These are phyloP conservation scores for Lycodopsis pacificus DNA, from an alignment of 2,797 vertebrate genomes.

Conservation along the genomic window DNA sequence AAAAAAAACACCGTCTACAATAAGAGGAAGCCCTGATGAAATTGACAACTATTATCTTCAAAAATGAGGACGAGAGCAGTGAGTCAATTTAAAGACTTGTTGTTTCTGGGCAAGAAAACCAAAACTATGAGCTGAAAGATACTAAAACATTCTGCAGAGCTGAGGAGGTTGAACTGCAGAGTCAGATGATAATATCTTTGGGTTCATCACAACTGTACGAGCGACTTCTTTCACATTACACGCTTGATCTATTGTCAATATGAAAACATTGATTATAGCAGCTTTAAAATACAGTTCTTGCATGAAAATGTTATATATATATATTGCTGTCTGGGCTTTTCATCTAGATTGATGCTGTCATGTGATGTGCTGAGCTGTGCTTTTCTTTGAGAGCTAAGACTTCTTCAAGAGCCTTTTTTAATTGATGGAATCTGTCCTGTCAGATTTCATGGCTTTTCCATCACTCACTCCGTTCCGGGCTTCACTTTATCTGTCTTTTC, in stretches of 20 bases:
- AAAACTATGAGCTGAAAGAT: conserved; percentile 1
- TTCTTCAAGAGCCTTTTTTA: conserved; percentile 66
- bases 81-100: background rate
- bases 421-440: conserved; percentile 76
- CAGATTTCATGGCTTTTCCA: conserved; percentile 68
- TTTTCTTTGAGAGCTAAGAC: conserved; percentile 57
- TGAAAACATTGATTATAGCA: conserved; percentile 10
- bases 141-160: background rate
- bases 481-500: conserved; percentile 42
- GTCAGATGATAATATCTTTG: background rate
- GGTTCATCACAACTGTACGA: background rate
- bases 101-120: background rate
- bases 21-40: background rate
- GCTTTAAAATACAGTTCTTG: conserved; percentile 23
- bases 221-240: background rate
- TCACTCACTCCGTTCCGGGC: conserved; percentile 62
- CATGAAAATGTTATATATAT: conserved; percentile 28
- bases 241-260: background rate
- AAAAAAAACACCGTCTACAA: no score
- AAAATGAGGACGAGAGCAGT: background rate
- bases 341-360: conserved; percentile 47
- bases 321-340: conserved; percentile 40
- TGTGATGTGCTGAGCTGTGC: conserved; percentile 51
- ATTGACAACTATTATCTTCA: background rate
- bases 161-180: background rate